phyloP scores from a whole-genome alignment of 2,797 vertebrate genomes.

The Lepilemur ruficaudatus region DNA sequence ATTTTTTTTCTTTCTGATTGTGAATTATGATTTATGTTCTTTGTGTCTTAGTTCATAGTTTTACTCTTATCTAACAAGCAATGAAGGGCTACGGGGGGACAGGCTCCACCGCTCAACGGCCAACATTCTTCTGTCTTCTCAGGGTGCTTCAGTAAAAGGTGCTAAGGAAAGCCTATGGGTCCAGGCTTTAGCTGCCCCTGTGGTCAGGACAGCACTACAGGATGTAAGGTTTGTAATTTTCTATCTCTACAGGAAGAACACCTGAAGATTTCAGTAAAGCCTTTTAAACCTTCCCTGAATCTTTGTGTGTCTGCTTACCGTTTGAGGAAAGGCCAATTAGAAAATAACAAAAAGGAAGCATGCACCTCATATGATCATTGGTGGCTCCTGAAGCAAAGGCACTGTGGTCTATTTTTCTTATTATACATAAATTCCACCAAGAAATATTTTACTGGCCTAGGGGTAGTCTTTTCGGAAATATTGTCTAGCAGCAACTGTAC shows the following conservation, averaged over 20 bases:
- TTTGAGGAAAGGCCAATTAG: not conserved
- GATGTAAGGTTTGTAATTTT: not conserved
- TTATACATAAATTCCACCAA: not conserved
- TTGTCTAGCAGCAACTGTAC: not conserved
- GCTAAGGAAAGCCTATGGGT: rapidly evolving
- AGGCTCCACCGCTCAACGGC: rapidly evolving
- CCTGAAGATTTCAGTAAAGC: not conserved
- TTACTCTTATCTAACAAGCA: not conserved
- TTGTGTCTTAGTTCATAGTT: not conserved
- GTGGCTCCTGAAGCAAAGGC: not conserved
- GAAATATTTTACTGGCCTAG: not conserved
- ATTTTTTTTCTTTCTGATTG: not conserved
- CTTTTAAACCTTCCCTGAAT: not conserved
- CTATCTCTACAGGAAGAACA: not conserved
- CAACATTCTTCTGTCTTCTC: rapidly evolving
- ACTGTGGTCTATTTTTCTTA: rapidly evolving
- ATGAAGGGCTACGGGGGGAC: rapidly evolving
- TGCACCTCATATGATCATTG: rapidly evolving
- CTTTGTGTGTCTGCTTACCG: not conserved
- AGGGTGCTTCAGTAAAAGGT: too few species aligned
- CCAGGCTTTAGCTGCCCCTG: too few species aligned
- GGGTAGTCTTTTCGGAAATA: not conserved
- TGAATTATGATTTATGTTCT: not conserved
- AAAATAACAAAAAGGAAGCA: not conserved
- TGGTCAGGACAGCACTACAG: not conserved